Evolutionary conservation across 2,797 vertebrate species (phyloP).

Genomic region (Eremophila alpestris): DNA sequence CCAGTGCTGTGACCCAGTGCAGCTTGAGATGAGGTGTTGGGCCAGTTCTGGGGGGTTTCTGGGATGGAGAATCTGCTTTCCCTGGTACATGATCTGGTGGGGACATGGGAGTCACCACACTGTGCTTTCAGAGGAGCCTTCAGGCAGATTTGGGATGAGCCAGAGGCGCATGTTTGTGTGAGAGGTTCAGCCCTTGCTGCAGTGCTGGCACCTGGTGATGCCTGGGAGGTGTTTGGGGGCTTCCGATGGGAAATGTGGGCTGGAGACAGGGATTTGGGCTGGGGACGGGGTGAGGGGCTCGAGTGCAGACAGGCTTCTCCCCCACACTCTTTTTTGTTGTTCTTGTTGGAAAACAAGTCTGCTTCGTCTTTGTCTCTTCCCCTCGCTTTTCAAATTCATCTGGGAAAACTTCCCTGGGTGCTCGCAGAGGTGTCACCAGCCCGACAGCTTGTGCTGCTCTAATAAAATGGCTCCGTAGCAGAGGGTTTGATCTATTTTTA

Average conservation of each 20-base stretch:
- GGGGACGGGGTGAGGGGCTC: fast-evolving
- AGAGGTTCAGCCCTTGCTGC: not conserved
- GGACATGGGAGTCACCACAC: fast-evolving
- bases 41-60: not conserved
- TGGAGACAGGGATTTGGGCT: not conserved
- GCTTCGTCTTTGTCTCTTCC: not conserved
- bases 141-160: not conserved
- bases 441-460: slow-evolving; percentile 36
- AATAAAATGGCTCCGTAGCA: slow-evolving; percentile 50
- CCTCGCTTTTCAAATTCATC: not conserved
- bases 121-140: not conserved
- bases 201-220: not conserved
- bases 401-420: not conserved
- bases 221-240: not conserved
- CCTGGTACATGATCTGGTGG: fast-evolving
- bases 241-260: not conserved
- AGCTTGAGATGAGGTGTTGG: fast-evolving
- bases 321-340: not conserved
- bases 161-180: fast-evolving
- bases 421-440: slow-evolving; percentile 13
- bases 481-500: slow-evolving; percentile 62
- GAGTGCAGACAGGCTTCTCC: not conserved
- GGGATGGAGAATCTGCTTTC: not conserved
- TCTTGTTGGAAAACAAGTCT: not conserved
- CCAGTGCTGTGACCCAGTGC: fast-evolving